phyloP scores from a whole-genome alignment of 2,797 vertebrate genomes.

The Spinus olivaceus region DNA sequence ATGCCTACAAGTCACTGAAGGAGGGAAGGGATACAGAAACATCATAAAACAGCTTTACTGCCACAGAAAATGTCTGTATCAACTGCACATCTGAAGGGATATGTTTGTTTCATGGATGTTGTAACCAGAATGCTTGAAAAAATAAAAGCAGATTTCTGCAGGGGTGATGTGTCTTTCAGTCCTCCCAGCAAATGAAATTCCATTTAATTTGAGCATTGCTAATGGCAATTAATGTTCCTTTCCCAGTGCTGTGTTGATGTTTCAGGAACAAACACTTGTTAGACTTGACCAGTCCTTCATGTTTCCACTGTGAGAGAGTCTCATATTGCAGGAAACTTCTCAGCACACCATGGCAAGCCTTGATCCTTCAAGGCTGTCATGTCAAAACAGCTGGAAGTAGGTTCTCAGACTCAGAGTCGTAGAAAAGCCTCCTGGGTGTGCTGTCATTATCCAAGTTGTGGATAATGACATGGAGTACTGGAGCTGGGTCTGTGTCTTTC shows the following conservation, averaged over 20 bases:
- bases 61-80: background rate
- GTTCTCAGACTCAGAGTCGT: background rate
- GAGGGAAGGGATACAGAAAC: background rate
- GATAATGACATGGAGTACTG: background rate
- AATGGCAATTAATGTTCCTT: background rate
- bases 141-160: background rate
- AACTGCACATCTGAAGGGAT: background rate
- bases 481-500: background rate
- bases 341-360: background rate
- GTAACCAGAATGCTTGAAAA: background rate
- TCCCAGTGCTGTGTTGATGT: background rate
- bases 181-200: background rate
- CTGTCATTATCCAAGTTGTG: background rate
- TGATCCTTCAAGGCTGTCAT: background rate
- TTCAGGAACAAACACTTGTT: background rate
- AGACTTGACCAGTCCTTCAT: background rate
- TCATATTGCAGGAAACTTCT: background rate
- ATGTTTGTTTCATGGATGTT: background rate
- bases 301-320: background rate
- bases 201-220: background rate
- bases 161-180: background rate
- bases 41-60: background rate
- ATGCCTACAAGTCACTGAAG: background rate
- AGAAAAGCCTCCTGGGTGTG: background rate
- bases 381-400: background rate